Evolutionary conservation across 2,888 invertebrate genomes (phyloP).

Genomic region (Suillia variegata): DNA sequence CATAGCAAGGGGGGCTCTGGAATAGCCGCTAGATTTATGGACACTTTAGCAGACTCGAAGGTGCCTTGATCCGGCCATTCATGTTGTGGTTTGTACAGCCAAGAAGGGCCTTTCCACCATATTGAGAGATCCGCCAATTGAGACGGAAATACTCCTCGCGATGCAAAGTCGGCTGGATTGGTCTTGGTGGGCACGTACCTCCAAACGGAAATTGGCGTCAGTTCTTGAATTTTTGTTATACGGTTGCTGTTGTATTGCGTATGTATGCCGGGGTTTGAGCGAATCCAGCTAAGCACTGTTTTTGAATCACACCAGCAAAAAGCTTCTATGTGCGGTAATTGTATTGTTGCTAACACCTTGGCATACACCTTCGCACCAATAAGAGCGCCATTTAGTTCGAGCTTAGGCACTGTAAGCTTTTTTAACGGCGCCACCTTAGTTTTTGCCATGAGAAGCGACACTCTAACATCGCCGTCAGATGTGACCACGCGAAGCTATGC

Average conservation of each 20-base stretch:
- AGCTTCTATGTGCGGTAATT: not conserved
- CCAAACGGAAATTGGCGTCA: conserved; percentile 5
- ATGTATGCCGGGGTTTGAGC: conserved; percentile 14
- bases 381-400: conserved; percentile 17
- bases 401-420: conserved; percentile 15
- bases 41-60: not conserved
- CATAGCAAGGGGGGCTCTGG: not conserved
- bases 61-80: conserved; percentile 14
- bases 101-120: conserved; percentile 17
- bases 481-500: conserved; percentile 9
- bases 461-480: not conserved
- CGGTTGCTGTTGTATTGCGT: conserved; percentile 13
- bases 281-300: conserved; percentile 14
- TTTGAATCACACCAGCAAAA: conserved; percentile 14
- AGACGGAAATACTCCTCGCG: too few species aligned
- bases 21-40: not conserved
- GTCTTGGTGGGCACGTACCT: not conserved
- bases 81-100: conserved; percentile 2
- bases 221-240: conserved; percentile 6
- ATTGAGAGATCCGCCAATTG: not conserved
- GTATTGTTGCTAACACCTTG: not conserved
- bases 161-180: conserved; percentile 18
- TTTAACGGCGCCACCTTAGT: conserved; percentile 18
- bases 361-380: not conserved
- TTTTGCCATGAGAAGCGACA: conserved; percentile 15